Conservation (phyloP, 1,140 invertebrate species). For the Macrobrachium nipponense region DNA sequence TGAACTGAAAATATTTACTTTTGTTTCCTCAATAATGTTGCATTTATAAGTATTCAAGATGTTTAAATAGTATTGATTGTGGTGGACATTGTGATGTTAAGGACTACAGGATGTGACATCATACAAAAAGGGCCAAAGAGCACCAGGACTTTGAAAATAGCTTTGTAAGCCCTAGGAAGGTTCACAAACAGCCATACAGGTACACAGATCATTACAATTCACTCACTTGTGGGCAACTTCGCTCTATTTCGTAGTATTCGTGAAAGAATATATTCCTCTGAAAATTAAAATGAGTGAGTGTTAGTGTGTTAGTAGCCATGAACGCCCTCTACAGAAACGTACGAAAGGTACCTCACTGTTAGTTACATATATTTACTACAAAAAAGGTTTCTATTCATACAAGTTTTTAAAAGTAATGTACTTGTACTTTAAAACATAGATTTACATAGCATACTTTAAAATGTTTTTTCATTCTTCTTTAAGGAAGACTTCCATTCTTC, state of each 20-base stretch:
- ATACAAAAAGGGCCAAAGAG: conserved; percentile 29
- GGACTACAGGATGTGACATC: conserved; percentile 9
- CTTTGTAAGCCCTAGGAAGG: conserved; percentile 33
- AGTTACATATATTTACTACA: conserved; percentile 35
- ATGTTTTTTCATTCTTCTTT: too few species aligned
- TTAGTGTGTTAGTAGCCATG: conserved; percentile 50
- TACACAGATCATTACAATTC: conserved; percentile 48
- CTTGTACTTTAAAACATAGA: too few species aligned
- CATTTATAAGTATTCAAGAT: too few species aligned
- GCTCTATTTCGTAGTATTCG: conserved; percentile 64
- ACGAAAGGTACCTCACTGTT: conserved; percentile 34
- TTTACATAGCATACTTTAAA: too few species aligned
- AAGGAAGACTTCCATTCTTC: too few species aligned
- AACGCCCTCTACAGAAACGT: conserved; percentile 6
- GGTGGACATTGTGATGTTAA: conserved; percentile 31
- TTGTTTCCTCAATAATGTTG: too few species aligned
- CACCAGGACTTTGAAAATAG: conserved; percentile 29
- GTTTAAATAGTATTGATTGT: conserved; percentile 7
- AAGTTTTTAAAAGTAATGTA: conserved; percentile 22
- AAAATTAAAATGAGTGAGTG: conserved; percentile 50
- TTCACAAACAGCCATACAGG: conserved; percentile 53
- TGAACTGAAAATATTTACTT: too few species aligned
- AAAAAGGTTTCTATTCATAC: background rate
- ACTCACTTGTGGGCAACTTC: conserved; percentile 62
- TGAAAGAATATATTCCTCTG: conserved; percentile 65